These are phyloP conservation scores for Eucera pruinosa DNA, from an alignment of 2,888 invertebrate genomes.

Conservation along the genomic window DNA sequence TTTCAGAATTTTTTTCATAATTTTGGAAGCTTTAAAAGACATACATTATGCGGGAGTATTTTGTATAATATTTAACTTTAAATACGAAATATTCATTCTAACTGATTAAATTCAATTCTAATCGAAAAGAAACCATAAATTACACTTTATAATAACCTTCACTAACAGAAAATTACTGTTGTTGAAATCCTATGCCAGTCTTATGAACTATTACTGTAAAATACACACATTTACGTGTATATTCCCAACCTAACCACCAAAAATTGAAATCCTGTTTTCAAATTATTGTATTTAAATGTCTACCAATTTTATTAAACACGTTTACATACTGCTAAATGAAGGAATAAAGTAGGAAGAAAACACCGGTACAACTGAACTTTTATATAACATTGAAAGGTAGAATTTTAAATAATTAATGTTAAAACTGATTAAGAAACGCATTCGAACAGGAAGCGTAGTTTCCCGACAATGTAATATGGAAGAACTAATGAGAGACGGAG, in stretches of 20 bases:
- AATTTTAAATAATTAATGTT: background rate
- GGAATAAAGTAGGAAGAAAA: too few species aligned
- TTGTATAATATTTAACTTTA: background rate
- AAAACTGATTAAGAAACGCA: background rate
- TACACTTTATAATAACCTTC: too few species aligned
- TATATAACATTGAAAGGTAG: background rate
- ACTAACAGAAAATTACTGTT: background rate
- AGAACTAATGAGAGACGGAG: slow-evolving; percentile 37
- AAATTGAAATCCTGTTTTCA: too few species aligned
- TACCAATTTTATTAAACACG: too few species aligned
- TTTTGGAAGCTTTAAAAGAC: too few species aligned
- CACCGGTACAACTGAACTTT: background rate
- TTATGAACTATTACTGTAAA: background rate
- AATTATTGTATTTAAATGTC: too few species aligned
- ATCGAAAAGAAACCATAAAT: background rate
- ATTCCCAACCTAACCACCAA: too few species aligned
- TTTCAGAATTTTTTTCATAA: too few species aligned
- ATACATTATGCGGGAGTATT: too few species aligned
- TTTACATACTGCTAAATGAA: too few species aligned
- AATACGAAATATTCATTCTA: too few species aligned
- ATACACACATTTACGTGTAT: rapidly evolving
- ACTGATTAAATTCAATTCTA: background rate
- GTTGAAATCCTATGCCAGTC: background rate
- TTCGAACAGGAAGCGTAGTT: slow-evolving; percentile 1
- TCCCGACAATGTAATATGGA: slow-evolving; percentile 6